A percentile compares a stretch with the other conserved stretches of the same genome.
These are phyloP conservation scores for Calephelis perditalis DNA, from an alignment of 2,888 invertebrate genomes.

Conservation along the genomic window DNA sequence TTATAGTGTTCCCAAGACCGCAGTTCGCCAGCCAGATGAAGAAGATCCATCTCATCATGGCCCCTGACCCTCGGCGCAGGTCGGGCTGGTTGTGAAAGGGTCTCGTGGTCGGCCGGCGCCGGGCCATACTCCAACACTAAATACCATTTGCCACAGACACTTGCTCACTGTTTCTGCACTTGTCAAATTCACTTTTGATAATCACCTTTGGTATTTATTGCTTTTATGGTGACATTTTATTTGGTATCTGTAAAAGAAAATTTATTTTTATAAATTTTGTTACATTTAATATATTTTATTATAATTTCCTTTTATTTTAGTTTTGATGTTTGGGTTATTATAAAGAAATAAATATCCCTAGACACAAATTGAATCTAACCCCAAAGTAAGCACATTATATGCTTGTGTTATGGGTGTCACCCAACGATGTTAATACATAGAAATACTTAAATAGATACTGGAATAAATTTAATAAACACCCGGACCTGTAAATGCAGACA, in stretches of 20 bases:
- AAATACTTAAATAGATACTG: too few relatives aligned
- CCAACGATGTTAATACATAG: too few relatives aligned
- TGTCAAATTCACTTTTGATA: slow-evolving; percentile 18
- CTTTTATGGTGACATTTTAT: not conserved
- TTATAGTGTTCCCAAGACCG: slow-evolving; percentile 66
- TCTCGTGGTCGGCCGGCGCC: slow-evolving; percentile 56
- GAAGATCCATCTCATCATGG: slow-evolving; percentile 67
- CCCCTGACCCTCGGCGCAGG: slow-evolving; percentile 51
- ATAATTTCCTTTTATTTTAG: too few relatives aligned
- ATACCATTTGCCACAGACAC: slow-evolving; percentile 24
- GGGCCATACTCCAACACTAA: slow-evolving; percentile 45
- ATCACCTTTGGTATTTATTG: slow-evolving; percentile 17
- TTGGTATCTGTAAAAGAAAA: slow-evolving; percentile 5
- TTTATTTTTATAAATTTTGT: too few relatives aligned
- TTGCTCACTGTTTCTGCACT: slow-evolving; percentile 26
- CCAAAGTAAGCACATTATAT: too few relatives aligned
- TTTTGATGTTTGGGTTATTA: too few relatives aligned
- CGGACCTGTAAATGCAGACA: too few relatives aligned
- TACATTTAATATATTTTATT: too few relatives aligned
- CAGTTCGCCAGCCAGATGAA: slow-evolving; percentile 66
- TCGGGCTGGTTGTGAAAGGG: slow-evolving; percentile 73
- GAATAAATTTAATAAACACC: too few relatives aligned
- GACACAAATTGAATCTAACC: too few relatives aligned
- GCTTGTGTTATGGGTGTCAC: too few relatives aligned
- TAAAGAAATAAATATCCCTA: too few relatives aligned